phyloP scores from a whole-genome alignment of 2,888 invertebrate genomes.

The Celastrina argiolus region DNA sequence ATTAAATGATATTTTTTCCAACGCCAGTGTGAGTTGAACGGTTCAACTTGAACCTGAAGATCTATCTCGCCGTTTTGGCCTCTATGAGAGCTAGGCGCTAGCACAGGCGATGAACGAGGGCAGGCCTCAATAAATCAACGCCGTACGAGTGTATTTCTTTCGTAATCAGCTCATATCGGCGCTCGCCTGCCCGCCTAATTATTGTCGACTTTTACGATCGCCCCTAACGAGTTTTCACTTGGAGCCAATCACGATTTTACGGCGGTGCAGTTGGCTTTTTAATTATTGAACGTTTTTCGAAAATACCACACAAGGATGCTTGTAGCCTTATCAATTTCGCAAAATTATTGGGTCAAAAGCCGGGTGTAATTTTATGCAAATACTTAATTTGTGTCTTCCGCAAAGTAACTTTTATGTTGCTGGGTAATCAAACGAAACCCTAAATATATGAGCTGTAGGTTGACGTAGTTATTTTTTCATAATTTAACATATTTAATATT shows the following conservation, averaged over 20 bases:
- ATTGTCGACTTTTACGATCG: slow-evolving; percentile 76
- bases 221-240: slow-evolving; percentile 74
- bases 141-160: slow-evolving; percentile 74
- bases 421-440: background rate
- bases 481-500: too few relatives aligned
- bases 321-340: slow-evolving; percentile 1
- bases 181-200: slow-evolving; percentile 72
- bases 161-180: slow-evolving; percentile 76
- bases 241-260: slow-evolving; percentile 75
- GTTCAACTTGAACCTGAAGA: too few relatives aligned
- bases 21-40: too few relatives aligned
- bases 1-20: too few relatives aligned
- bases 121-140: slow-evolving; percentile 68
- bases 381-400: background rate
- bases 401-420: background rate
- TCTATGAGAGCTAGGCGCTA: too few relatives aligned
- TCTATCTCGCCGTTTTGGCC: too few relatives aligned
- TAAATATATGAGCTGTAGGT: too few relatives aligned
- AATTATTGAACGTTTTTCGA: slow-evolving; percentile 50
- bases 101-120: slow-evolving; percentile 58
- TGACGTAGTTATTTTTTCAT: too few relatives aligned
- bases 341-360: background rate
- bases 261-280: slow-evolving; percentile 62
- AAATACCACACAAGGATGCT: slow-evolving; percentile 32
- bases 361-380: background rate